phyloP scores from a whole-genome alignment of 2,797 vertebrate genomes.

The Cyprinella venusta region DNA sequence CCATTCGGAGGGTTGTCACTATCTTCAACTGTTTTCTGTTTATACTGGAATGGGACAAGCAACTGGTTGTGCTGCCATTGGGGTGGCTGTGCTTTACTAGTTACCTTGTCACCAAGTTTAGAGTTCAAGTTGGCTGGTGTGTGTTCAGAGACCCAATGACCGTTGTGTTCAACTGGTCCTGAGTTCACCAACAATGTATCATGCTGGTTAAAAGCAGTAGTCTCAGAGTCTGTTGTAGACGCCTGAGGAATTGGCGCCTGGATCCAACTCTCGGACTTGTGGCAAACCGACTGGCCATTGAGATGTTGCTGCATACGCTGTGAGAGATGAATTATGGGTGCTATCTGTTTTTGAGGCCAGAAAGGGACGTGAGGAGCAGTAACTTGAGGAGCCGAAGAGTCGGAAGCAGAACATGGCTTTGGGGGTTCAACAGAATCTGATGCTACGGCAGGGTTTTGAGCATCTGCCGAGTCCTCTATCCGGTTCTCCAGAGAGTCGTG shows the following conservation, averaged over 20 bases:
- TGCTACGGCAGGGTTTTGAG: constrained; percentile 14
- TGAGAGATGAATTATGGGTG: constrained; percentile 75
- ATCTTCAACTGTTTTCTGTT: constrained; percentile 54
- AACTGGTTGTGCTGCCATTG: constrained; percentile 61
- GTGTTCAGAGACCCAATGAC: constrained; percentile 67
- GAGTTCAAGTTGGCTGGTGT: constrained; percentile 58
- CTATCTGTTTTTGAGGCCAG: constrained; percentile 57
- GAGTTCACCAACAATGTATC: constrained; percentile 23
- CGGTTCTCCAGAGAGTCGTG: constrained; percentile 72
- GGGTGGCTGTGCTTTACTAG: constrained; percentile 20
- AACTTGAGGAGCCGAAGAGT: constrained; percentile 36
- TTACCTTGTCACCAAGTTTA: constrained; percentile 50
- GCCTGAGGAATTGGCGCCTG: constrained; percentile 4
- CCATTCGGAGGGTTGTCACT: constrained; percentile 58
- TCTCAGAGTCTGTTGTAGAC: constrained; percentile 30
- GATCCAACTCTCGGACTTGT: constrained; percentile 47
- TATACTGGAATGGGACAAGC: constrained; percentile 56
- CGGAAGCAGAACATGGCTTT: neutral
- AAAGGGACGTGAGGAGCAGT: constrained; percentile 30
- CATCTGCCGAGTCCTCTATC: constrained; percentile 28
- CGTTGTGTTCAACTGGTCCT: constrained; percentile 53
- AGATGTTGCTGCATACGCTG: constrained; percentile 78
- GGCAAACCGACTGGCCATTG: neutral
- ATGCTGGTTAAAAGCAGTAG: neutral
- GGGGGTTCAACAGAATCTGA: constrained; percentile 18